Base-by-base conservation (phyloP, 2,797 vertebrate genomes). In the Mustela erminea region DNA sequence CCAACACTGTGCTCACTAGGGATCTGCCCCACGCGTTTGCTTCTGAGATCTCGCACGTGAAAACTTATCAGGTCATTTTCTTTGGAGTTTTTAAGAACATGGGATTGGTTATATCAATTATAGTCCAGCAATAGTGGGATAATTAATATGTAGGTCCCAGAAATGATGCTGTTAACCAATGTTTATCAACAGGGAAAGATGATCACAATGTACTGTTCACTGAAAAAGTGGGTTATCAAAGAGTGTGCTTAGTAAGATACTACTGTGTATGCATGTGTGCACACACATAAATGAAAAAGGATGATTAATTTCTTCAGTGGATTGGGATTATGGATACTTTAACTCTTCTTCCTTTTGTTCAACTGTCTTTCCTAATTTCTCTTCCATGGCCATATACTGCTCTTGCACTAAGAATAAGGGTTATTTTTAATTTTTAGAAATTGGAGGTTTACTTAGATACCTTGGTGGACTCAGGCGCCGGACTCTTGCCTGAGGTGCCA, bases 301-400 rank as follows among this genome's bases (percentile, higher is more conserved):
- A 21, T 4, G 7, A 49, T 52, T 43, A 6, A 21, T 88, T 78
- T 75, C 54, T 82, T 43, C 25, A 43, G 3, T 43, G 66, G 74
- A 49, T 15, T 32, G 27, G 46, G 7, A 88, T 62, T 87, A 58
- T 9, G 13, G 49, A 27, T 60, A 20, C 15, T 88, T 94, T 77
- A 70, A 7, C 41, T 96, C 27, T 43, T 54, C 62, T 95, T 92
- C 58, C 56, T 95, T 94, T 84, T 88, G 81, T 72, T 83, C 68
- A 60, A 21, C 0, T 54, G 20, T 41, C 60, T 86, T 94, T 82
- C 81, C 60, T 72, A 35, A 64, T 41, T 89, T 95, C 17, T 90
- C 49, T 95, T 92, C 62, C 66, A 43, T 60, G 21, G 86, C 66
- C 11, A 41, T 1, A 11, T 43, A 27, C 3, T 38, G 56, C 35